Base-by-base conservation (phyloP, 64 coral and sea anemone genomes). In the Stylophora pistillata region DNA sequence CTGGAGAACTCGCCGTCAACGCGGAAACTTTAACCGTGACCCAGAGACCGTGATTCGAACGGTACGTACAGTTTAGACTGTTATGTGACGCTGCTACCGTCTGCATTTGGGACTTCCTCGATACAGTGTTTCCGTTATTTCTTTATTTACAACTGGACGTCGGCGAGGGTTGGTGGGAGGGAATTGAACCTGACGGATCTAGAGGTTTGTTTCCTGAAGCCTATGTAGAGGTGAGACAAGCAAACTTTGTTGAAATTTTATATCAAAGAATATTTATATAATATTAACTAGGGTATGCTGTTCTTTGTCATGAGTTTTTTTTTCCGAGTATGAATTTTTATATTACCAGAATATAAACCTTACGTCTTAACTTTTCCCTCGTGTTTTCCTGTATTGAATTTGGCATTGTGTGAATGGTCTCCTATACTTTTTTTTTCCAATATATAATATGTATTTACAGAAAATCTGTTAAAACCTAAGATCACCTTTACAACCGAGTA, bases 81-180 rank as follows among this genome's bases (percentile, higher is more conserved):
- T n/a, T 68, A 0, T 28, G 26, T 26, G 25, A n/a, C 64, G 61
- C 64, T 28, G 21, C 0, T 25, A 68, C 4, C 26, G 58, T 13
- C 26, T 68, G 0, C 26, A 21, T 68, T 68, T 68, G 64, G 9
- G 28, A 18, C 5, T 23, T 9, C 14, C 7, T 26, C 41, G 2
- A 18, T 63, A 55, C 54, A 88, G 20, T 58, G 15, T 23, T 57
- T 66, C 75, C 58, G 74, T 78, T 62, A 3, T 2, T 84, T 29
- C 12, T 74, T 59, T 88, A 82, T 62, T 57, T 30, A 4, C 31
- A 37, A 2, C 69, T 95, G 96, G 93, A 98, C 71, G 89, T 98
- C 16, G 96, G 96, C n/a, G 96, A 98, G 16, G 96, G 96, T 1
- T 98, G 96, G 96, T 98, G 96, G 96, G 96, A 98, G 32, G 96